Evolutionary conservation across 2,113 vertebrate genomes (phyloP).

Genomic region (Platysteira castanea): DNA sequence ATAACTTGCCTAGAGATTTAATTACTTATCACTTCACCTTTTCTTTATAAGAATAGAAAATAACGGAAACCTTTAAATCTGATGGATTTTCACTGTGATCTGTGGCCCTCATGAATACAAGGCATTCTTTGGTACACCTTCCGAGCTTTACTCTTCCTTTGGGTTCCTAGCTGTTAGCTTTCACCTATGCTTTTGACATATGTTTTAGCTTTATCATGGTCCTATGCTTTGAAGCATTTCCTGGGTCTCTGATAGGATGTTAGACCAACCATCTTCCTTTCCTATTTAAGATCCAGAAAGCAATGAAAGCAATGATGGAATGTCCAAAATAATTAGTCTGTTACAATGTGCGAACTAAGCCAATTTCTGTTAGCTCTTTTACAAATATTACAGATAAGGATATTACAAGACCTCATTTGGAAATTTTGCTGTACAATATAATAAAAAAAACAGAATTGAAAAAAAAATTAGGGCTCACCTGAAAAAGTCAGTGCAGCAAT

Average conservation of each 20-base stretch:
- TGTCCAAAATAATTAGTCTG: background rate
- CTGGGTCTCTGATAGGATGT: background rate
- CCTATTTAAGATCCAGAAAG: background rate
- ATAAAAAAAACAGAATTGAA: background rate
- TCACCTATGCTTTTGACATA: background rate
- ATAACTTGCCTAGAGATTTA: background rate
- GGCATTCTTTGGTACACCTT: background rate
- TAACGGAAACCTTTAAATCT: background rate
- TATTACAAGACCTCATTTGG: background rate
- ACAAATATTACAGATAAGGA: background rate
- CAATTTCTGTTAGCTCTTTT: background rate
- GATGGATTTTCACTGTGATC: background rate
- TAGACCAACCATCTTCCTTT: background rate
- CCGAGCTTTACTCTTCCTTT: background rate
- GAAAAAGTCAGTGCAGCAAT: background rate
- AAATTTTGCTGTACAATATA: background rate
- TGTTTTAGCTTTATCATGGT: background rate
- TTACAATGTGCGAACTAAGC: background rate
- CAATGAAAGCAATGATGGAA: background rate
- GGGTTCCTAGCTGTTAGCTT: background rate
- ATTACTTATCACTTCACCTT: background rate
- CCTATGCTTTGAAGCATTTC: background rate
- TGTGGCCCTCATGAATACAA: background rate
- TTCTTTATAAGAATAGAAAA: background rate
- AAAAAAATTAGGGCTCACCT: background rate